These are phyloP conservation scores for Lycia hirtaria DNA, from an alignment of 2,888 invertebrate species.

Conservation along the genomic window DNA sequence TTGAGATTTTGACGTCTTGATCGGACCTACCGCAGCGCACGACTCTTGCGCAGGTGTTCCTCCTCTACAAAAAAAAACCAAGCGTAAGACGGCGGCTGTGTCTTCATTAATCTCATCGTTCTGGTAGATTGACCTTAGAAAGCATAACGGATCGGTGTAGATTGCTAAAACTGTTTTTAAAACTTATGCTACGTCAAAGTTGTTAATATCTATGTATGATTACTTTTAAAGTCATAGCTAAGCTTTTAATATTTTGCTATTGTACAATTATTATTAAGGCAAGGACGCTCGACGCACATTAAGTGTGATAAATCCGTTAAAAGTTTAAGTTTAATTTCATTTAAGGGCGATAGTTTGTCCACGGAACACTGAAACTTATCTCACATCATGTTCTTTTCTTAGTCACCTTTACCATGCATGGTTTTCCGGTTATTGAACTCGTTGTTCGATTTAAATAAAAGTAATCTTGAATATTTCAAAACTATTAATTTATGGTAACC, in stretches of 20 bases:
- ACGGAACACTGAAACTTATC: too few relatives aligned
- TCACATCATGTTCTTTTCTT: too few relatives aligned
- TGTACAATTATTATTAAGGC: too few relatives aligned
- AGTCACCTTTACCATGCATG: too few relatives aligned
- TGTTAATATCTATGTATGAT: constrained; percentile 26
- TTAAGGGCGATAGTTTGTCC: too few relatives aligned
- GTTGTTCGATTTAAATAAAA: too few relatives aligned
- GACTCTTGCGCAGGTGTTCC: constrained; percentile 79
- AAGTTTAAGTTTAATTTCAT: too few relatives aligned
- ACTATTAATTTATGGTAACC: too few relatives aligned
- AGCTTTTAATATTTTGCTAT: background rate
- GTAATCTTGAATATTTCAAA: too few relatives aligned
- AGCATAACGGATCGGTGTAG: constrained; percentile 30
- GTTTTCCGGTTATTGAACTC: too few relatives aligned
- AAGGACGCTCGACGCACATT: too few relatives aligned
- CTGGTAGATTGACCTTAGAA: constrained; percentile 61
- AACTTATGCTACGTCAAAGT: constrained; percentile 11
- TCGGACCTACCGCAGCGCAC: constrained; percentile 83
- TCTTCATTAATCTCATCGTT: constrained; percentile 64
- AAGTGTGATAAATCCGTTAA: too few relatives aligned
- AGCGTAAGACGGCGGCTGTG: constrained; percentile 78
- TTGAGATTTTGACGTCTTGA: constrained; percentile 85
- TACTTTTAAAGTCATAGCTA: background rate
- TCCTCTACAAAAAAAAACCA: constrained; percentile 67
- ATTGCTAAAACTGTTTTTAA: constrained; percentile 34